These are phyloP conservation scores for Acronicta leporina DNA, from an alignment of 2,888 invertebrate genomes.

Conservation along the genomic window DNA sequence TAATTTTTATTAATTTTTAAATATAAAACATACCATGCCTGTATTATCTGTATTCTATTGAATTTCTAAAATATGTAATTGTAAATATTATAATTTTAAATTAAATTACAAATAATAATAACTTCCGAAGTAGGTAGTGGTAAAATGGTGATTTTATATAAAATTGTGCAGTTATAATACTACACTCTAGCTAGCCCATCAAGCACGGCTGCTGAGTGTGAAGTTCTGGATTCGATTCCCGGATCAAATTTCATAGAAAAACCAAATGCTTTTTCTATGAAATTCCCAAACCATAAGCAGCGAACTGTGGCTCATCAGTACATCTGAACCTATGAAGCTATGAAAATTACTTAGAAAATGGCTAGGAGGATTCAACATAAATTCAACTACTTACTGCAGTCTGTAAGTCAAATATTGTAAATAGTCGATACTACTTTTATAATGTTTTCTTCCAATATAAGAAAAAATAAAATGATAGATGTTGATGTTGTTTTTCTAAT, in stretches of 20 bases:
- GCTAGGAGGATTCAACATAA: constrained; percentile 4
- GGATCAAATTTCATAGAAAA: too few species aligned
- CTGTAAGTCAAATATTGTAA: constrained; percentile 39
- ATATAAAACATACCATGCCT: too few species aligned
- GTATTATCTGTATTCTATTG: too few species aligned
- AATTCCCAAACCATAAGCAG: too few species aligned
- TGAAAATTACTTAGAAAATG: too few species aligned
- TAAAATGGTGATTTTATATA: constrained; percentile 12
- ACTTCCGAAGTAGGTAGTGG: not conserved
- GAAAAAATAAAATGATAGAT: constrained; percentile 32
- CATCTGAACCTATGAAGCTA: too few species aligned
- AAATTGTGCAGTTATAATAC: not conserved
- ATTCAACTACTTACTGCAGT: constrained; percentile 6
- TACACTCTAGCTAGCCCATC: too few species aligned
- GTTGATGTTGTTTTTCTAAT: constrained; percentile 46
- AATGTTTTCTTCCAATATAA: constrained; percentile 31
- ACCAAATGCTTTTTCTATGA: too few species aligned
- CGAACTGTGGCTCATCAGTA: too few species aligned
- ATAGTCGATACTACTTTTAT: constrained; percentile 41
- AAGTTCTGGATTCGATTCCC: too few species aligned
- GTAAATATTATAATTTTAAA: constrained; percentile 31
- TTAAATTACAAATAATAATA: constrained; percentile 14
- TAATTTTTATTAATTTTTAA: too few species aligned
- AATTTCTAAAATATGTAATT: constrained; percentile 17
- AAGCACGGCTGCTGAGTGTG: too few species aligned